Base-by-base conservation (phyloP, 2,113 vertebrate genomes). In the Dicaeum eximium region DNA sequence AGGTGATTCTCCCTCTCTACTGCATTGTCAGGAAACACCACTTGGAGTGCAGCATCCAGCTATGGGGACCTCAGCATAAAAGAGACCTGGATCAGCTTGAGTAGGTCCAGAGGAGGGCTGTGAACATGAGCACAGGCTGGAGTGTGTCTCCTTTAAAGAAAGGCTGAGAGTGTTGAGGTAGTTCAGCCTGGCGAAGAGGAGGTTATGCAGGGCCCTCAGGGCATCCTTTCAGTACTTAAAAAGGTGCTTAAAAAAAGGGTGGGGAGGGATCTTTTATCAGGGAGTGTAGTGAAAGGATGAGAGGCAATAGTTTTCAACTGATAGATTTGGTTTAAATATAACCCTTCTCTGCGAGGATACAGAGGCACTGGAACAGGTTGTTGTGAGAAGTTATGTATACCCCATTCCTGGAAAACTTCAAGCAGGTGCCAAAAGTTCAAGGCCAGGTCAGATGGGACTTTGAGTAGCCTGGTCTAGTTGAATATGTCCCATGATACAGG, bases 21-120 rank as follows among this genome's bases (percentile, higher is more conserved):
- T 70, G 9, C 4, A 9, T 31, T 53, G 5, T 53, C 0, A 1
- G 35, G 28, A 50, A 56, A 45, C 21, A 15, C 7, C 3, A 5
- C 13, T 18, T 50, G 6, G 19, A 70, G 7, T 56, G 15, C 15
- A 65, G 44, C 23, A 13, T 13, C 15, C 24, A 84, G 22, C 15
- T 42, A 16, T 56, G 27, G 10, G 33, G 5, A 3, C 18, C 4
- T 7, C 38, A 64, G 28, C 21, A 23, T 4, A 53, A 54, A 48
- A 58, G 53, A 23, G 11, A 64, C 31, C 38, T 13, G 6, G 25
- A 47, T n/a, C 7, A 44, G 15, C 35, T 50, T 6, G 7, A 65
- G 21, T 3, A 7, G 5, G 18, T 50, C 51, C 57, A 56, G 57
- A 45, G 21, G 22, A 44, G 18, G 4, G 11, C 13, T 15, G 15